These are phyloP conservation scores for Notodonta dromedarius DNA, from an alignment of 2,888 invertebrate genomes.

Conservation along the genomic window DNA sequence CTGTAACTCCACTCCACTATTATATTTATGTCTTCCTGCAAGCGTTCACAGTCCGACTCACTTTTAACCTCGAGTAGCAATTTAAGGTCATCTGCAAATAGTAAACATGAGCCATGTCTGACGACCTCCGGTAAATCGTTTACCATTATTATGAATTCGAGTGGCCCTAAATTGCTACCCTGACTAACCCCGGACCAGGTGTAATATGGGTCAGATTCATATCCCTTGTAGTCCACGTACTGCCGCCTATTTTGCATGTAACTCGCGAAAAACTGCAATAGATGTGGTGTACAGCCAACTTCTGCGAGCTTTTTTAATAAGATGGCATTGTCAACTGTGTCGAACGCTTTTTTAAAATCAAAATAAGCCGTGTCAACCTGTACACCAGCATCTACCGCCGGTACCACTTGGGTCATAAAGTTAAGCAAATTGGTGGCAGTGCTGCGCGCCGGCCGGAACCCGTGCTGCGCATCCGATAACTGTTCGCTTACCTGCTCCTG, in stretches of 20 bases:
- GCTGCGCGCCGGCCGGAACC: slow-evolving; percentile 15
- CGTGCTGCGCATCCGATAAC: slow-evolving; percentile 10
- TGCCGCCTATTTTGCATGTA: slow-evolving; percentile 13
- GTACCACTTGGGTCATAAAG: slow-evolving; percentile 8
- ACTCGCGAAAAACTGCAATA: slow-evolving; percentile 15
- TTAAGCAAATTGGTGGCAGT: slow-evolving; percentile 13
- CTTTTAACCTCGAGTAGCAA: not conserved
- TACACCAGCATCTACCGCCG: not conserved
- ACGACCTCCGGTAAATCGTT: slow-evolving; percentile 8
- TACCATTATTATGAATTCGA: slow-evolving; percentile 11
- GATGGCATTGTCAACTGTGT: slow-evolving; percentile 17
- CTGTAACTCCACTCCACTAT: not conserved
- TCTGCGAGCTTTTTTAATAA: slow-evolving; percentile 10
- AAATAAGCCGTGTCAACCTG: slow-evolving; percentile 11
- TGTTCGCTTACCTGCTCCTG: slow-evolving; percentile 2
- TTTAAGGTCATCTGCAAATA: not conserved
- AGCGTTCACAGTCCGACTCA: not conserved
- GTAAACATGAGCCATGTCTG: not conserved
- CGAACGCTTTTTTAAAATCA: slow-evolving; percentile 16
- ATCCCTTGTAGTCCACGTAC: slow-evolving; percentile 12
- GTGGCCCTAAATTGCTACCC: slow-evolving; percentile 12
- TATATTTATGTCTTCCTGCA: not conserved
- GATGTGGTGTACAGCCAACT: slow-evolving; percentile 13
- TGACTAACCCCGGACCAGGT: slow-evolving; percentile 11
- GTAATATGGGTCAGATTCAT: slow-evolving; percentile 12